phyloP scores from a whole-genome alignment of 2,888 invertebrate genomes.

The Eilema sororculum region DNA sequence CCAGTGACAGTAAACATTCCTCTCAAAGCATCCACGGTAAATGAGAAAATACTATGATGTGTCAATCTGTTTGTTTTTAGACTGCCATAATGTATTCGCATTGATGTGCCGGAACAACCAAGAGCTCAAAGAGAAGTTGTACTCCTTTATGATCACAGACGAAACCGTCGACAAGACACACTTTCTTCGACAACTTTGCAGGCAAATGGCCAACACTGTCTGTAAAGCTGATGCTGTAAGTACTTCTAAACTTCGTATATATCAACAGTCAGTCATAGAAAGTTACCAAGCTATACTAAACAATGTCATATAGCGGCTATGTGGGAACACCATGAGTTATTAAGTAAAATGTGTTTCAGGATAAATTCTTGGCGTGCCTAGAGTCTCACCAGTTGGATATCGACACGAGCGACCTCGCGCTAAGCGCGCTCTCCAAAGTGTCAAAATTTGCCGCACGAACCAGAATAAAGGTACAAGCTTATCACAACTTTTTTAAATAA shows the following conservation, averaged over 20 bases:
- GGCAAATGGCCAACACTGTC: constrained; percentile 96
- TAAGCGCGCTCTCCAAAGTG: constrained; percentile 96
- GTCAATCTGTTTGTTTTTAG: constrained; percentile 73
- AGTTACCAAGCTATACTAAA: background rate
- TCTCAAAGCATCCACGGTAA: background rate
- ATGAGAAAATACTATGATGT: background rate
- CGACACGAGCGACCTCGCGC: constrained; percentile 94
- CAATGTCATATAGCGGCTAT: background rate
- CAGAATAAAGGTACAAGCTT: constrained; percentile 89
- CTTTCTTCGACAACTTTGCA: constrained; percentile 94
- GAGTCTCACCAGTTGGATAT: constrained; percentile 95
- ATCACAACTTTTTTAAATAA: background rate
- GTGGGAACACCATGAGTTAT: background rate
- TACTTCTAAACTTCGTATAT: background rate
- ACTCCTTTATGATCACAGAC: constrained; percentile 94
- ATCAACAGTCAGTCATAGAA: background rate
- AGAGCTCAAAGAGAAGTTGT: constrained; percentile 94
- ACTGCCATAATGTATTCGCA: constrained; percentile 96
- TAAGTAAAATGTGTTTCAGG: constrained; percentile 83
- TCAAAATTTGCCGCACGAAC: constrained; percentile 95
- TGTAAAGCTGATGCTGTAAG: constrained; percentile 97
- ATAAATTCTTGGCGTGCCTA: constrained; percentile 92
- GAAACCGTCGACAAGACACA: constrained; percentile 93
- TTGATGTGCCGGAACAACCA: constrained; percentile 95
- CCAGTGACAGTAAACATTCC: too few species aligned